These are phyloP conservation scores for Rhea americana DNA, from an alignment of 2,113 vertebrate species.

Conservation along the genomic window DNA sequence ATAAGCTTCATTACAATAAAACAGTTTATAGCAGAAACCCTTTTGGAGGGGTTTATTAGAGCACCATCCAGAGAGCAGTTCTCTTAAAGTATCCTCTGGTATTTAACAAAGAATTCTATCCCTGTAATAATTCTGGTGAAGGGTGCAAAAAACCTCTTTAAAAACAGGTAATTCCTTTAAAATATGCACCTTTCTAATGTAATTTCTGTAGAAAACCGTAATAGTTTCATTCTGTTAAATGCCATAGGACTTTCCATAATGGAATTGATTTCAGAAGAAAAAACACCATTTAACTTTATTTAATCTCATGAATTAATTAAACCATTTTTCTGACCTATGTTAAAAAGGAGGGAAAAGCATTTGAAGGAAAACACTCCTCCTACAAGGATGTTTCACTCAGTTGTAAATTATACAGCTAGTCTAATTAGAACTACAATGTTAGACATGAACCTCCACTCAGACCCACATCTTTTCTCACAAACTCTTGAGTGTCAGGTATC, in stretches of 20 bases:
- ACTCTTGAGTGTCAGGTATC: background rate
- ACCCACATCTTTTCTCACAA: background rate
- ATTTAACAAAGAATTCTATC: background rate
- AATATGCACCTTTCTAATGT: slow-evolving; percentile 30
- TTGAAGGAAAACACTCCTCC: background rate
- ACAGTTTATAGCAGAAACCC: background rate
- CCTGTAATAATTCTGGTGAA: background rate
- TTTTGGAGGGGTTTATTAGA: background rate
- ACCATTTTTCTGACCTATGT: background rate
- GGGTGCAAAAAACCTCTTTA: background rate
- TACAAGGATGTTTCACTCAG: background rate
- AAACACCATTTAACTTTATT: background rate
- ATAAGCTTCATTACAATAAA: background rate
- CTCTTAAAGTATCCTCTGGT: background rate
- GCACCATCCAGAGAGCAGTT: background rate
- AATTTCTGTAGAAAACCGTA: slow-evolving; percentile 23
- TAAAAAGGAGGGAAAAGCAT: background rate
- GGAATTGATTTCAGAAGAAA: slow-evolving; percentile 32
- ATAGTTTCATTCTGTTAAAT: slow-evolving; percentile 2
- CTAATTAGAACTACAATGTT: background rate
- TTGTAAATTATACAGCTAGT: background rate
- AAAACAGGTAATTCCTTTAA: background rate
- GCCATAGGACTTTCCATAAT: background rate
- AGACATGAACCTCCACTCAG: background rate
- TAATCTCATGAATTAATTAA: background rate